A percentile compares a stretch with the other conserved stretches of the same genome.
Evolutionary conservation across 2,797 vertebrate genomes (phyloP).

Genomic region (Trematomus bernacchii): DNA sequence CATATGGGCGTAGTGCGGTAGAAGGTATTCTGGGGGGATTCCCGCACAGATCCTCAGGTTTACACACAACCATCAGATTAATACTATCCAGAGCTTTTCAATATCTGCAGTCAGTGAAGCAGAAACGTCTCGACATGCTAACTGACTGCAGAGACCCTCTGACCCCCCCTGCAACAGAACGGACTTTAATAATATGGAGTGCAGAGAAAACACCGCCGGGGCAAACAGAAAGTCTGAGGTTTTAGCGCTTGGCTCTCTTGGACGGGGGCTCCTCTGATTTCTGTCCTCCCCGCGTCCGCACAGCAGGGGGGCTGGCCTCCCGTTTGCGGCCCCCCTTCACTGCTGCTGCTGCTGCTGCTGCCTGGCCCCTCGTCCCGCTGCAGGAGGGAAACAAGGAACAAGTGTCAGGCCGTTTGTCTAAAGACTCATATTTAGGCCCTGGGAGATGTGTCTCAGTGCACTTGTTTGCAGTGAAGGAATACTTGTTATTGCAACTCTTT

Average conservation of each 20-base stretch:
- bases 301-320: slow-evolving; percentile 89
- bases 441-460: slow-evolving; percentile 24
- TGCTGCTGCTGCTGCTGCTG: slow-evolving; percentile 63
- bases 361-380: slow-evolving; percentile 87
- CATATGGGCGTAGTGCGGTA: slow-evolving; percentile 65
- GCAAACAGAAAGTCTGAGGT: slow-evolving; percentile 11
- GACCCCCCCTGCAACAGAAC: slow-evolving; percentile 32
- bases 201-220: slow-evolving; percentile 47
- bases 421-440: slow-evolving; percentile 47
- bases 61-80: slow-evolving; percentile 58
- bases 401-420: slow-evolving; percentile 61
- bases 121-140: slow-evolving; percentile 47
- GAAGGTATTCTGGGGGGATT: slow-evolving; percentile 64
- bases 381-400: slow-evolving; percentile 68
- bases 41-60: slow-evolving; percentile 66
- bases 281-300: slow-evolving; percentile 89
- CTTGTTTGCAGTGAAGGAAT: too few relatives aligned
- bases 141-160: slow-evolving; percentile 43
- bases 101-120: slow-evolving; percentile 52
- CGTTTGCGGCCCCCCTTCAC: slow-evolving; percentile 88
- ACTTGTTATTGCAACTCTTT: too few relatives aligned
- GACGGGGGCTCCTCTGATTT: slow-evolving; percentile 88
- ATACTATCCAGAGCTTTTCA: slow-evolving; percentile 65
- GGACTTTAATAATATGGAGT: slow-evolving; percentile 50
- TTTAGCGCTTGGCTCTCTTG: slow-evolving; percentile 93